Base-by-base conservation (phyloP, 2,888 invertebrate genomes). In the Hirtodrosophila trivittata region DNA sequence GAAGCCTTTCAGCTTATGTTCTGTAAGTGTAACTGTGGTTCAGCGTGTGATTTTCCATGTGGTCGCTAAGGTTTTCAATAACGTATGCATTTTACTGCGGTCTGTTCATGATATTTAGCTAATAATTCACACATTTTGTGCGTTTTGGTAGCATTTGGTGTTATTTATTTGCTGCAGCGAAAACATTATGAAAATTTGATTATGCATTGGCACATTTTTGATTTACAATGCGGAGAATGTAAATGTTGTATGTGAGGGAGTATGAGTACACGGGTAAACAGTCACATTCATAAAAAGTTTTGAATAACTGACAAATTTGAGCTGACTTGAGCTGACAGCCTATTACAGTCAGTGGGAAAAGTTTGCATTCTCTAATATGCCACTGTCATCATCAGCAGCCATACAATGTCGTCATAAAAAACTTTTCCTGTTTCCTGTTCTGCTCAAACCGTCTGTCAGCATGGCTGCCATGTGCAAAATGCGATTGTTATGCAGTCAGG, bases 311-410 rank as follows among this genome's bases (percentile, higher is more conserved):
- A 42, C 43, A 73, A 64, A 58, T 58, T 60, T 58, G 43, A 41
- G 37, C 12, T 32, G 41, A 18, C 54, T 46, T 47, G 10, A 14
- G 1, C 43, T 55, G 54, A 38, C 66, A 57, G 46, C 51, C 66
- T 58, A 64, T 72, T 80, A 60, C 57, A 62, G 50, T 63, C 37
- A n/a, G 55, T 51, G 63, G 46, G 12, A 59, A 77, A 63, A 73
- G 77, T 66, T 43, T 49, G 26, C 54, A 47, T 59, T n/a, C 56
- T 49, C 58, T 66, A 66, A 58, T 75, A 63, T 59, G 56, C 2
- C 38, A 51, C 46, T 77, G 78, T 62, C 78, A 82, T 21, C 63
- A 45, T 16, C 70, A 66, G 52, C 41, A 45, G 18, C 41, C 32
- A 14, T 21, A 41, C 39, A 42, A 13, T 60, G 54, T 60, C 45